A percentile compares a stretch with the other conserved stretches of the same genome.
Evolutionary conservation across 2,113 vertebrate genomes (phyloP).

Genomic region (Scatophagus argus): DNA sequence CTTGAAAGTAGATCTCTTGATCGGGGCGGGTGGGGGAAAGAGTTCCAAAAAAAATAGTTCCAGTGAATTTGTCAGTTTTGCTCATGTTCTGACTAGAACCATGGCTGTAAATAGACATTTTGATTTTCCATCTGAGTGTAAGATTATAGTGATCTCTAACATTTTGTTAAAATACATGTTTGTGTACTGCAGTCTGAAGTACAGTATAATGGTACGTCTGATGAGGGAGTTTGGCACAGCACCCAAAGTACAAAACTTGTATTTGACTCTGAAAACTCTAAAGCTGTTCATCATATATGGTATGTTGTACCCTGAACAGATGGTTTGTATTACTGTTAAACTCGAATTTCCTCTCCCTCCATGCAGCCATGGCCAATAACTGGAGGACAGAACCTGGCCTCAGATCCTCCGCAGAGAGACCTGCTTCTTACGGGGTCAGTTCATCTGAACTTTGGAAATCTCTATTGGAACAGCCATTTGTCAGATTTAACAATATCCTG

Average conservation of each 20-base stretch:
- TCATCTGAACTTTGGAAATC: not conserved
- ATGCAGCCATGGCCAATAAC: conserved; percentile 92
- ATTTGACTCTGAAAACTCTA: not conserved
- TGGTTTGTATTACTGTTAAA: conserved; percentile 36
- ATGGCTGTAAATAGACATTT: not conserved
- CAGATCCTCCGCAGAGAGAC: conserved; percentile 94
- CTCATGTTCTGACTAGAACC: not conserved
- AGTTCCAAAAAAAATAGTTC: no score
- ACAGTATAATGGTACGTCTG: no score
- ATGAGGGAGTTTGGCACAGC: not conserved
- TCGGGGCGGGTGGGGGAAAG: no score
- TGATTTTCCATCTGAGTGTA: not conserved
- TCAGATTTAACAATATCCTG: not conserved
- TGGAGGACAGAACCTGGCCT: conserved; percentile 91
- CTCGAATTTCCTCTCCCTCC: conserved; percentile 43
- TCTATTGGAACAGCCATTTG: not conserved
- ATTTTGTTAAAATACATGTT: not conserved
- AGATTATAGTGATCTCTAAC: not conserved
- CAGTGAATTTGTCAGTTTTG: not conserved
- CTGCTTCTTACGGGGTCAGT: conserved; percentile 96
- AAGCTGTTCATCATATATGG: conserved; percentile 7
- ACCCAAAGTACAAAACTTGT: not conserved
- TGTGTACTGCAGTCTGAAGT: not conserved
- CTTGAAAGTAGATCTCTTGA: no score
- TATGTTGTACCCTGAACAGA: not conserved